Conservation (phyloP, 2,888 invertebrate genomes). For the Tetranychus piercei region DNA sequence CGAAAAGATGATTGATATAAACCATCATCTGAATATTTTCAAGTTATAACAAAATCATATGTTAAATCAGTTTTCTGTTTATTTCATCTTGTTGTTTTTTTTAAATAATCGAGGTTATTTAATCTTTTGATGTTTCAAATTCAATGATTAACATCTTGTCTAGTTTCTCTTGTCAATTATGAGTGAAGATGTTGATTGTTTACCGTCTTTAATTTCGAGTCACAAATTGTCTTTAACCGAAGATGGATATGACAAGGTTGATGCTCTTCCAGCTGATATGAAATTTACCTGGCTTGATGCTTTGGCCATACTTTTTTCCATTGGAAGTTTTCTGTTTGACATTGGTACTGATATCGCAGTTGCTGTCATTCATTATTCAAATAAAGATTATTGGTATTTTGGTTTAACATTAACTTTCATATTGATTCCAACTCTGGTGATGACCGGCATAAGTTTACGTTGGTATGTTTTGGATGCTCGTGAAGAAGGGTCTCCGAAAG, state of each 20-base stretch:
- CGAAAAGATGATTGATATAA: too few species aligned
- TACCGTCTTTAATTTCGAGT: neutral
- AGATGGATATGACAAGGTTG: conserved; percentile 13
- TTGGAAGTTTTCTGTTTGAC: conserved; percentile 27
- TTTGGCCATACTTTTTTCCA: conserved; percentile 24
- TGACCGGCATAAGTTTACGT: conserved; percentile 50
- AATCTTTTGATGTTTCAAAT: too few species aligned
- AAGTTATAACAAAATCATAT: too few species aligned
- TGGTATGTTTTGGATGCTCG: conserved; percentile 37
- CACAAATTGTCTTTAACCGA: neutral
- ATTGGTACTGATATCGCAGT: conserved; percentile 26
- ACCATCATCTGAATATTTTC: too few species aligned
- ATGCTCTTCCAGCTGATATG: conserved; percentile 20
- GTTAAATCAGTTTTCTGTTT: too few species aligned
- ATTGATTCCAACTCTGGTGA: conserved; percentile 52
- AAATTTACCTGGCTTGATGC: conserved; percentile 25
- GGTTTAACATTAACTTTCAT: conserved; percentile 50
- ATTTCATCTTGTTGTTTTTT: too few species aligned
- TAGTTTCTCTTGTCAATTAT: too few species aligned
- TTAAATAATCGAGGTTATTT: too few species aligned
- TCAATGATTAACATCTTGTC: too few species aligned
- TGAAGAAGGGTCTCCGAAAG: neutral
- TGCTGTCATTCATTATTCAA: conserved; percentile 24
- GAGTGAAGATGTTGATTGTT: too few species aligned
- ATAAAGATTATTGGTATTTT: conserved; percentile 41